Evolutionary conservation across 1,140 invertebrate species (phyloP).

Genomic region (Dreissena polymorpha): DNA sequence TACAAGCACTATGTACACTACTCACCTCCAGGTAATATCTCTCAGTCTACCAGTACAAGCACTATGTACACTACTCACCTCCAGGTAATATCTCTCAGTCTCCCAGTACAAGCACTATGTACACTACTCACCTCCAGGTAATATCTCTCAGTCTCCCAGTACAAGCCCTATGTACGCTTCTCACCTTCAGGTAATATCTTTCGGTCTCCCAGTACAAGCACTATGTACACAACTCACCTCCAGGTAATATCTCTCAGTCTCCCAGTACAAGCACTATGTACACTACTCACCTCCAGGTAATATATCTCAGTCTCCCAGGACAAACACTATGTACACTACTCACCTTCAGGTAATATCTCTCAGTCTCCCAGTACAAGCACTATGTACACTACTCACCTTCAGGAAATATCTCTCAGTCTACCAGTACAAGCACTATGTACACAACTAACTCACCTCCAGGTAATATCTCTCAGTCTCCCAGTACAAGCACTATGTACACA

Average conservation of each 20-base stretch:
- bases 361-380: conserved; percentile 83
- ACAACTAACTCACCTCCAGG: conserved; percentile 85
- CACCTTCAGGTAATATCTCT: conserved; percentile 93
- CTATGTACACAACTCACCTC: conserved; percentile 81
- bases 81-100: conserved; percentile 93
- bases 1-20: neutral
- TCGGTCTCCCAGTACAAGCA: conserved; percentile 85
- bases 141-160: conserved; percentile 90
- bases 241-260: conserved; percentile 94
- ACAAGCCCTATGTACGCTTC: conserved; percentile 44
- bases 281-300: conserved; percentile 87
- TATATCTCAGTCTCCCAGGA: conserved; percentile 90
- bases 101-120: conserved; percentile 78
- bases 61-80: conserved; percentile 81
- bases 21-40: conserved; percentile 92
- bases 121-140: conserved; percentile 86
- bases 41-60: conserved; percentile 88
- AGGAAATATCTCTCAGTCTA: conserved; percentile 95
- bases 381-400: conserved; percentile 81
- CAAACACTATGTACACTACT: conserved; percentile 61
- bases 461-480: conserved; percentile 93
- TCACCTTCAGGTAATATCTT: conserved; percentile 91
- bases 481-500: neutral
- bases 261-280: conserved; percentile 68
- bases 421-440: conserved; percentile 79